A percentile compares a stretch with the other conserved stretches of the same genome.
phyloP scores from a whole-genome alignment of 2,113 vertebrate species.

The Chlamydotis undulata region DNA sequence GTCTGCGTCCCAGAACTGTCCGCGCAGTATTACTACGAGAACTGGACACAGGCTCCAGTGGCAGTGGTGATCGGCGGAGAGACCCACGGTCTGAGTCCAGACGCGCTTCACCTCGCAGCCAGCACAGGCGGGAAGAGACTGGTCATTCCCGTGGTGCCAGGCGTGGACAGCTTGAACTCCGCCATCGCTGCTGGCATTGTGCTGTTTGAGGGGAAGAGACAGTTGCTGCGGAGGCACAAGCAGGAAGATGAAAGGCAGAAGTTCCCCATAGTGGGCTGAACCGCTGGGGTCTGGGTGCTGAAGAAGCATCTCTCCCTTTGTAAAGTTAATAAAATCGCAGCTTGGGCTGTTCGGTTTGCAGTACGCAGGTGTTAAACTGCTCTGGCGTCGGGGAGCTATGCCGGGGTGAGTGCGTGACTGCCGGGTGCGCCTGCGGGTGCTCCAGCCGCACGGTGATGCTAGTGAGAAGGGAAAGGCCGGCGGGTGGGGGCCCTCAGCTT shows the following conservation, averaged over 20 bases:
- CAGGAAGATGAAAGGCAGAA: not conserved
- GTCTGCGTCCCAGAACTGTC: conserved; percentile 67
- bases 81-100: conserved; percentile 83
- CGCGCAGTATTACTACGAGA: conserved; percentile 76
- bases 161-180: conserved; percentile 88
- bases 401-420: not conserved
- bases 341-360: not conserved
- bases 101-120: conserved; percentile 79
- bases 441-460: not conserved
- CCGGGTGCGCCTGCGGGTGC: accelerated
- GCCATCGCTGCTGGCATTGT: conserved; percentile 90
- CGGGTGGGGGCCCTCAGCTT: not conserved
- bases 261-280: conserved; percentile 10
- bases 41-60: conserved; percentile 78
- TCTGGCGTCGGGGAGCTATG: not conserved
- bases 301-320: not conserved
- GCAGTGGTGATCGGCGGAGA: conserved; percentile 91
- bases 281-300: not conserved
- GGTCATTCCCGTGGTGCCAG: conserved; percentile 82
- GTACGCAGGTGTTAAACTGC: not conserved
- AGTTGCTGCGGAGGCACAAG: conserved; percentile 44
- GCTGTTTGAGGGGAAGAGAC: conserved; percentile 90
- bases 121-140: conserved; percentile 79
- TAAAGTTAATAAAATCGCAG: conserved; percentile 19
- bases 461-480: not conserved